These are phyloP conservation scores for Parnassius apollo DNA, from an alignment of 2,888 invertebrate genomes.

Conservation along the genomic window DNA sequence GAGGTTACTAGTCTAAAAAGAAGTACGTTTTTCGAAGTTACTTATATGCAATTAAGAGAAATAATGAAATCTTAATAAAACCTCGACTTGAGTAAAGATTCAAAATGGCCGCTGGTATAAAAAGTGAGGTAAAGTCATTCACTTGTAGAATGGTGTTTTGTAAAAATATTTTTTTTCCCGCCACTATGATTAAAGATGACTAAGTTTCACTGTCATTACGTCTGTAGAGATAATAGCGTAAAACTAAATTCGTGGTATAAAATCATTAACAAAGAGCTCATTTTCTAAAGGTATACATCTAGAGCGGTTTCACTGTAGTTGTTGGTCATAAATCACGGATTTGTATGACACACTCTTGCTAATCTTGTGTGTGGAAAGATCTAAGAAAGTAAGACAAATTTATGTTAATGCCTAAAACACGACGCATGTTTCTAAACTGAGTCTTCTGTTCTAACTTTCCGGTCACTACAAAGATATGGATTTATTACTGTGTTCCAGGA, in stretches of 20 bases:
- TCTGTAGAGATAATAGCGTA: conserved; percentile 22
- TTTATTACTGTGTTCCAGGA: conserved; percentile 1
- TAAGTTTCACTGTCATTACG: conserved; percentile 13
- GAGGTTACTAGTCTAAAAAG: no score
- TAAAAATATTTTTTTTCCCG: no score
- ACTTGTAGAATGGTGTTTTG: no score
- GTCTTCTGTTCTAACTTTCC: conserved; percentile 19
- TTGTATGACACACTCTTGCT: conserved; percentile 17
- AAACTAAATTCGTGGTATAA: conserved; percentile 28
- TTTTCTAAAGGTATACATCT: conserved; percentile 31
- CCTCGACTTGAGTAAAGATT: no score
- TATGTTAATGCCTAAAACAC: conserved; percentile 49
- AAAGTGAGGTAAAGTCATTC: no score
- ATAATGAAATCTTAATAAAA: no score
- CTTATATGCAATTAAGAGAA: no score
- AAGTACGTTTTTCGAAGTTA: no score
- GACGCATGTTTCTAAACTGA: conserved; percentile 30
- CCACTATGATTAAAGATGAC: conserved; percentile 1
- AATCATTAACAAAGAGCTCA: conserved; percentile 29
- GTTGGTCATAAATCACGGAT: conserved; percentile 26
- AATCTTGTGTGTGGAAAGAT: conserved; percentile 23
- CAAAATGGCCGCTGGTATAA: no score
- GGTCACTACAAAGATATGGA: conserved; percentile 38
- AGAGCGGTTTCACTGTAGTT: conserved; percentile 35
- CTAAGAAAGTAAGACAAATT: conserved; percentile 40